Percentiles rank a stretch among this genome's conserved stretches.
Evolutionary conservation across 2,888 invertebrate genomes (phyloP).

Genomic region (Cryptus armator): DNA sequence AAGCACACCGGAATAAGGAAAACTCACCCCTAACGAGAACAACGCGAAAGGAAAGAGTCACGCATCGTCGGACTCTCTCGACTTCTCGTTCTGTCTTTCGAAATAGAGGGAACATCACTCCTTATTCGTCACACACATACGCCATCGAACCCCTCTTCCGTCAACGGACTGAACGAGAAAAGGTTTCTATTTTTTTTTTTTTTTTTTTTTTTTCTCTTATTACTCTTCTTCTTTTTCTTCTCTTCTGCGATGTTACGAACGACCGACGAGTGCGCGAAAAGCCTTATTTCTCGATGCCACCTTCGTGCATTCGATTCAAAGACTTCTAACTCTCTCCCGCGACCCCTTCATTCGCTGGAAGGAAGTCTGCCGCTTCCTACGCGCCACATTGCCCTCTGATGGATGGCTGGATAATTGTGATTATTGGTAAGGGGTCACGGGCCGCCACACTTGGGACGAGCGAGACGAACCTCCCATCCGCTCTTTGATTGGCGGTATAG

Average conservation of each 20-base stretch:
- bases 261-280: slow-evolving; percentile 44
- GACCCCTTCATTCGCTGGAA: slow-evolving; percentile 45
- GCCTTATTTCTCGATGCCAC: slow-evolving; percentile 27
- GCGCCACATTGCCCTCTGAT: slow-evolving; percentile 62
- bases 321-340: slow-evolving; percentile 5
- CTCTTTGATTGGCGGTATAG: slow-evolving; percentile 57
- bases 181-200: slow-evolving; percentile 39
- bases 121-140: slow-evolving; percentile 68
- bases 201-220: slow-evolving; percentile 11
- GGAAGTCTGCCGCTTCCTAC: slow-evolving; percentile 54
- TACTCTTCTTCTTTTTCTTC: slow-evolving; percentile 6
- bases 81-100: slow-evolving; percentile 52
- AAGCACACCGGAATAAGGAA: slow-evolving; percentile 25
- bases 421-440: slow-evolving; percentile 67
- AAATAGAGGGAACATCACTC: slow-evolving; percentile 68
- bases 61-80: slow-evolving; percentile 32
- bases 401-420: slow-evolving; percentile 71
- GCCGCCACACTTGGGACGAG: slow-evolving; percentile 61
- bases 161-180: slow-evolving; percentile 35
- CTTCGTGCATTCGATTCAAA: slow-evolving; percentile 16
- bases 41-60: slow-evolving; percentile 31
- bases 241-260: not conserved
- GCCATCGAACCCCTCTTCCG: slow-evolving; percentile 48
- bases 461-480: slow-evolving; percentile 33
- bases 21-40: slow-evolving; percentile 51